Evolutionary conservation across 2,797 vertebrate species (phyloP).

Genomic region (Acanthis flammea): DNA sequence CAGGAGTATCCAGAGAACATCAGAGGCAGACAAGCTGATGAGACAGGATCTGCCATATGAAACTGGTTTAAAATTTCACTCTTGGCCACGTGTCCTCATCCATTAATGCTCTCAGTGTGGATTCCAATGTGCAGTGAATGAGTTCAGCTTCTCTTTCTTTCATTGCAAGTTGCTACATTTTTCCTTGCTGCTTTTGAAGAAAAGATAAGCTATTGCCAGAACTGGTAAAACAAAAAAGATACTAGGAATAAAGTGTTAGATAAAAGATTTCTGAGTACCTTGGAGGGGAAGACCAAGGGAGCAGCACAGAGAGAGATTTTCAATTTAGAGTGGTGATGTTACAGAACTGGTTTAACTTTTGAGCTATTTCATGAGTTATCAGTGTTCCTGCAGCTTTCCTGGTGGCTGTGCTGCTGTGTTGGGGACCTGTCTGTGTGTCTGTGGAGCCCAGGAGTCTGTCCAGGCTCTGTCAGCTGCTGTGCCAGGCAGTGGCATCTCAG

Average conservation of each 20-base stretch:
- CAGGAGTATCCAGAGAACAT: not conserved
- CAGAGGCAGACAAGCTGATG: not conserved
- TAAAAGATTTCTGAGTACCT: not conserved
- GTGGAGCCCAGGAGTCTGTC: not conserved
- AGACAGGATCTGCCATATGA: not conserved
- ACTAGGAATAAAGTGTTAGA: not conserved
- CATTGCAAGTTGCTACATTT: not conserved
- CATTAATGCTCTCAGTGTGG: not conserved
- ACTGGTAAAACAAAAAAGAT: not conserved
- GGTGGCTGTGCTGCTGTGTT: not conserved
- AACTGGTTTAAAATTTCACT: not conserved
- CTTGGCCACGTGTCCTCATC: not conserved
- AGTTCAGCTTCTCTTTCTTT: not conserved
- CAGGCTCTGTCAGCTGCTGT: conserved; percentile 22
- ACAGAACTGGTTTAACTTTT: not conserved
- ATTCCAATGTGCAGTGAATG: not conserved
- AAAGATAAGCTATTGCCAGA: not conserved
- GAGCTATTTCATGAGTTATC: not conserved
- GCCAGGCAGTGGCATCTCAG: conserved; percentile 24
- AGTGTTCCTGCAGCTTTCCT: not conserved
- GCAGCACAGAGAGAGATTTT: not conserved
- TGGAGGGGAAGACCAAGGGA: not conserved
- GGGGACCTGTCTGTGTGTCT: not conserved
- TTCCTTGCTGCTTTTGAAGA: not conserved
- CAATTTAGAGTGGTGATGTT: not conserved